Evolutionary conservation across 2,113 vertebrate species (phyloP).

Genomic region (Oryzias curvinotus): DNA sequence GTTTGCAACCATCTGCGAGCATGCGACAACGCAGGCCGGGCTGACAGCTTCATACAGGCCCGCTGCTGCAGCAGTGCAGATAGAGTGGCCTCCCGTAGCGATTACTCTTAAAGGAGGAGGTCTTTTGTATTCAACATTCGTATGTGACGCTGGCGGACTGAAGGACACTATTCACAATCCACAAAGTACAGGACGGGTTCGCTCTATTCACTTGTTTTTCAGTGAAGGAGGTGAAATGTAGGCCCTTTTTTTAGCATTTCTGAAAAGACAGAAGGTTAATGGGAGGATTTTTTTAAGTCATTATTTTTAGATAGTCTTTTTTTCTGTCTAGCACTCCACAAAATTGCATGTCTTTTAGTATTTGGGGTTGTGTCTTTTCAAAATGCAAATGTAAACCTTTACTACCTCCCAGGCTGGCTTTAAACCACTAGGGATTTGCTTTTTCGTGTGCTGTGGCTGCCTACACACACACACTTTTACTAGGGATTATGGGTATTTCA

Average conservation of each 20-base stretch:
- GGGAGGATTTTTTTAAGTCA: constrained; percentile 8
- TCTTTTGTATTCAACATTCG: constrained; percentile 71
- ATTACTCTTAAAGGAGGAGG: constrained; percentile 53
- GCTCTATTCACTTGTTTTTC: constrained; percentile 49
- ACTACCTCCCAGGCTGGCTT: constrained; percentile 32
- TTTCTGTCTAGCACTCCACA: constrained; percentile 46
- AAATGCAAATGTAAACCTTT: constrained; percentile 50
- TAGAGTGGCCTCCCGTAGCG: constrained; percentile 63
- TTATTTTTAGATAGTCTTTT: constrained; percentile 19
- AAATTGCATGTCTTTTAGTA: constrained; percentile 37
- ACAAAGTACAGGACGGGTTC: constrained; percentile 65
- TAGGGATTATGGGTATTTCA: too few species aligned
- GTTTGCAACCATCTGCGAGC: constrained; percentile 16
- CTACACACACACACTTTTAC: neutral
- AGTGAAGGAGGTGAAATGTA: constrained; percentile 9
- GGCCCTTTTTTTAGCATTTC: constrained; percentile 42
- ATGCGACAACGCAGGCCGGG: constrained; percentile 10
- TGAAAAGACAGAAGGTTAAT: constrained; percentile 35
- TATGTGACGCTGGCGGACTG: constrained; percentile 67
- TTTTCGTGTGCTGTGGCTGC: constrained; percentile 12
- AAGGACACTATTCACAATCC: constrained; percentile 63
- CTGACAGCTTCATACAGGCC: constrained; percentile 64
- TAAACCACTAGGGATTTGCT: constrained; percentile 47
- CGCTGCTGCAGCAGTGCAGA: constrained; percentile 47
- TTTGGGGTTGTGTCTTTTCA: constrained; percentile 48